Evolutionary conservation across 2,797 vertebrate genomes (phyloP), one percentile per base, ranked within the genome.

Genomic region (Pogoniulus pusillus): DNA sequence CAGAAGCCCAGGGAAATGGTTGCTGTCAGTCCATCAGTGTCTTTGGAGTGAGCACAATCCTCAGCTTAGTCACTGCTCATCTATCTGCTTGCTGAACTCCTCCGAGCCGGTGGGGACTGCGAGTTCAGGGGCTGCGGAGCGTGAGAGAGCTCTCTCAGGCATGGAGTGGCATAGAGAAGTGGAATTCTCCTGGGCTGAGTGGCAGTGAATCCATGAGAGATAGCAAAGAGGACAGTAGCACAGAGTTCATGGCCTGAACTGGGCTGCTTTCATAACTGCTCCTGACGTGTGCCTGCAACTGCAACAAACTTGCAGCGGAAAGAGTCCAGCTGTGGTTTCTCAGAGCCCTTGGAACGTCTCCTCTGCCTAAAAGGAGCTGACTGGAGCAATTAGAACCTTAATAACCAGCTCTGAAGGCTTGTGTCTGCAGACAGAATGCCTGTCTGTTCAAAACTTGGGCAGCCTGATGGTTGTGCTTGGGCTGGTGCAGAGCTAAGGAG

Each of bases 321-420:
- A 0, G 4, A 71, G 55, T 86, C 83, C 81, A 90, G 91, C 84
- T 94, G 72, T 85, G 81, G 34, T 32, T 80, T 58, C 72, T 88
- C 55, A 37, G 77, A 76, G 71, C 43, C 22, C 30, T 88, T 91
- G 47, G 59, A 75, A 81, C 43, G 47, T 54, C 74, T 90, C 54
- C 71, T 22, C 54, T 79, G 1, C 3, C 73, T 90, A 95, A 87
- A 87, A 91, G 88, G 91, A 70, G 76, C 35, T 85, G 70, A 82
- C 30, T 74, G 91, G 73, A 87, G 84, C 73, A 85, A 58, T 90
- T 85, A 51, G 54, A 58, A 60, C 5, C 0, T 49, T 69, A 66
- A 45, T 57, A 80, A 81, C 49, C 75, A 51, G 69, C 83, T 82
- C 75, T 82, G 16, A 75, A 87, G 75, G 45, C 81, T 81, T 72